These are phyloP conservation scores for Lydus trimaculatus DNA, from an alignment of 2,888 invertebrate species.

Conservation along the genomic window DNA sequence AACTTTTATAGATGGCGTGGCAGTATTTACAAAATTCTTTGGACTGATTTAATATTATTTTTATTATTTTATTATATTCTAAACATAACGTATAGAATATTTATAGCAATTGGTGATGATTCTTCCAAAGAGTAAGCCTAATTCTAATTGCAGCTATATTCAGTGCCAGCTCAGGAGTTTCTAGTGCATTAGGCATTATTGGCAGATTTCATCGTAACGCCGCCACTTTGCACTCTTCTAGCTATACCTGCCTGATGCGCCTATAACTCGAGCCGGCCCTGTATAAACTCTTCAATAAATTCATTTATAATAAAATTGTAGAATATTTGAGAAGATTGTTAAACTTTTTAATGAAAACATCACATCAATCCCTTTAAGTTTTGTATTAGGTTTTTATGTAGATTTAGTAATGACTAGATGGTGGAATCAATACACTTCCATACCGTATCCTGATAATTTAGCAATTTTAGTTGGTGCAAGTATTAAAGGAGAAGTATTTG, in stretches of 20 bases:
- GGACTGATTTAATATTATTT: constrained; percentile 86
- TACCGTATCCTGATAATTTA: constrained; percentile 86
- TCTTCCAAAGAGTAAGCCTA: constrained; percentile 72
- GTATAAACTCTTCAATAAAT: neutral
- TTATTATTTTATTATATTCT: constrained; percentile 79
- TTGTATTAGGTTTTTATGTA: constrained; percentile 93
- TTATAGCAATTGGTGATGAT: constrained; percentile 63
- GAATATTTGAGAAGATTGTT: constrained; percentile 80
- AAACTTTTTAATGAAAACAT: constrained; percentile 85
- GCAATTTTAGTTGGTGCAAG: constrained; percentile 82
- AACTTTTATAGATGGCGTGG: constrained; percentile 81
- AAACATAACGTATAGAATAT: constrained; percentile 78
- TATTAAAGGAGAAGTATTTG: constrained; percentile 73
- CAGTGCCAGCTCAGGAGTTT: too few relatives aligned
- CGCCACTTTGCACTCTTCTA: too few relatives aligned
- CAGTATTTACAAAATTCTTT: constrained; percentile 93
- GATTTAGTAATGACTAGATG: constrained; percentile 91
- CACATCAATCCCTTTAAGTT: constrained; percentile 89
- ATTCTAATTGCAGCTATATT: too few relatives aligned
- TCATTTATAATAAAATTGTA: constrained; percentile 50
- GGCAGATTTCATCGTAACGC: too few relatives aligned
- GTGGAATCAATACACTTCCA: constrained; percentile 83
- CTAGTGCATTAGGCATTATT: too few relatives aligned
- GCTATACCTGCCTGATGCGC: too few relatives aligned
- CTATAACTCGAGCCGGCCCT: too few relatives aligned